These are phyloP conservation scores for Aphelocoma californica DNA, from an alignment of 2,797 vertebrate genomes.

Conservation along the genomic window DNA sequence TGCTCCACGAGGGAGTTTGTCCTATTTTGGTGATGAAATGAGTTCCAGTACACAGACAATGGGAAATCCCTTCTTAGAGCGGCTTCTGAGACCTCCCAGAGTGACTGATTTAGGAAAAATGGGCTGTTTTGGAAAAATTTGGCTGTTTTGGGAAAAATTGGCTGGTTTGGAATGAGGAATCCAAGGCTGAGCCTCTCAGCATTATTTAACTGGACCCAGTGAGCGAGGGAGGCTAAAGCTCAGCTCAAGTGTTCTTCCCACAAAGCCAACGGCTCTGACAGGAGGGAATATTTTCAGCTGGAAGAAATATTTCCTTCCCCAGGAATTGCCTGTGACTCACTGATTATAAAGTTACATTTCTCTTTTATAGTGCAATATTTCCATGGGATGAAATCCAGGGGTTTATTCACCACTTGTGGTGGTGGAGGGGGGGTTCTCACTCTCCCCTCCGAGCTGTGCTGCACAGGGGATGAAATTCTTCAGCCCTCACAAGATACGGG, in stretches of 20 bases:
- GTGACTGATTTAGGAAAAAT: not conserved
- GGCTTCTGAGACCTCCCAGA: not conserved
- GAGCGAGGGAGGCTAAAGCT: not conserved
- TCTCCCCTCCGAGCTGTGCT: not conserved
- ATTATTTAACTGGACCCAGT: not conserved
- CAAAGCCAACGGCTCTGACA: not conserved
- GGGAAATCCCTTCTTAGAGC: not conserved
- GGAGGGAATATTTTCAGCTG: not conserved
- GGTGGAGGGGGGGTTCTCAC: not conserved
- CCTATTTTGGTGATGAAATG: not conserved
- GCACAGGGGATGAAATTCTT: not conserved
- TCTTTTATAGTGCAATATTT: not conserved
- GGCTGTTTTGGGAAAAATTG: not conserved
- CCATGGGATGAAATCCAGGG: not conserved
- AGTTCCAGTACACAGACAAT: not conserved
- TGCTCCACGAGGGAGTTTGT: not conserved
- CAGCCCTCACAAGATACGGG: rapidly evolving
- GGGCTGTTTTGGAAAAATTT: not conserved
- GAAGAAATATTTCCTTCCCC: not conserved
- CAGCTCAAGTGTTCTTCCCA: not conserved
- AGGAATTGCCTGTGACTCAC: not conserved
- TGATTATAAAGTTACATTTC: not conserved
- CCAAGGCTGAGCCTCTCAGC: not conserved
- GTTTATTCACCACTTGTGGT: not conserved
- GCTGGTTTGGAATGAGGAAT: not conserved